These are phyloP conservation scores for Torymus aiolomorphi DNA, from an alignment of 2,888 invertebrate genomes.

Conservation along the genomic window DNA sequence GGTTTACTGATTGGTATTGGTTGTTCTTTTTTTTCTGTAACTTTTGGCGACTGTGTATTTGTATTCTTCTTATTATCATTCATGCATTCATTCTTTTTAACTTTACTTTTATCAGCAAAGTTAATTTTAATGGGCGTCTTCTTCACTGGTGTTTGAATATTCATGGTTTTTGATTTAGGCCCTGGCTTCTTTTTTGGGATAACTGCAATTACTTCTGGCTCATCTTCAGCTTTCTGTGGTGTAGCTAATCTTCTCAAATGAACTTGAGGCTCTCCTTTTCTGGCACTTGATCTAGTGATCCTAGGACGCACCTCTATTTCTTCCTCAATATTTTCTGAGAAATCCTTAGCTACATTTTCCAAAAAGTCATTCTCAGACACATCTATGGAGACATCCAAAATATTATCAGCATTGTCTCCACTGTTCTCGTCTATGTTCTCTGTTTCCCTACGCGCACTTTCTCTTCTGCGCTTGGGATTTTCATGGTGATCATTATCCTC, in stretches of 20 bases:
- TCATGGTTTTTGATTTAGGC: conserved; percentile 55
- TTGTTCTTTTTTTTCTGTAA: conserved; percentile 3
- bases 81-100: conserved; percentile 1
- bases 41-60: conserved; percentile 9
- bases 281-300: conserved; percentile 15
- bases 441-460: conserved; percentile 19
- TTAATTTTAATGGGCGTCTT: conserved; percentile 51
- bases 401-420: conserved; percentile 61
- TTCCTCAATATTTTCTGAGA: conserved; percentile 61
- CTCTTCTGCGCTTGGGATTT: conserved; percentile 21
- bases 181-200: conserved; percentile 50
- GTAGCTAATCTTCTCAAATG: conserved; percentile 29
- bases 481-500: conserved; percentile 24
- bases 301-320: conserved; percentile 53
- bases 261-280: conserved; percentile 39
- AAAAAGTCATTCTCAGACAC: conserved; percentile 56
- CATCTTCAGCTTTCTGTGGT: conserved; percentile 4
- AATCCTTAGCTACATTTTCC: conserved; percentile 60
- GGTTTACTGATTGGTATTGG: too few species aligned
- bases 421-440: conserved; percentile 56
- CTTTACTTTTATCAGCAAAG: conserved; percentile 48
- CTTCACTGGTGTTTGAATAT: conserved; percentile 22
- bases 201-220: not conserved
- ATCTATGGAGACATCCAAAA: conserved; percentile 60
- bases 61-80: conserved; percentile 16